Conservation (phyloP, 2,797 vertebrate genomes). For the Zonotrichia albicollis region DNA sequence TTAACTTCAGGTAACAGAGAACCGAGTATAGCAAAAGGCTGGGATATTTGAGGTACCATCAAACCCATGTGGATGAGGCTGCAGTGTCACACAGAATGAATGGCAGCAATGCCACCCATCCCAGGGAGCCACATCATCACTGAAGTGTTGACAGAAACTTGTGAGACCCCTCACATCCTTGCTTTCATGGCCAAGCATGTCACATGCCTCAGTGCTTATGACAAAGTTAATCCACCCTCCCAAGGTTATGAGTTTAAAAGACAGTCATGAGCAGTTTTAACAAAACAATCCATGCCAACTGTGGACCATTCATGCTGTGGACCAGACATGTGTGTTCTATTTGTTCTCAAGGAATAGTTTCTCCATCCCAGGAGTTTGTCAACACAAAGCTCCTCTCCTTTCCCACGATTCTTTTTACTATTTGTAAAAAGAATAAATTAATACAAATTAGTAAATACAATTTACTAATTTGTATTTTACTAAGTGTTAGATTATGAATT, state of each 20-base stretch:
- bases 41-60: background rate
- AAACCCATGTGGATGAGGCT: accelerated
- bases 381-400: background rate
- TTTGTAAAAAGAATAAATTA: too few species aligned
- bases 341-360: background rate
- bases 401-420: background rate
- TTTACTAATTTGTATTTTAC: background rate
- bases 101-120: accelerated
- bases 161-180: background rate
- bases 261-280: background rate
- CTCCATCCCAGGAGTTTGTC: background rate
- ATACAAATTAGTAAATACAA: too few species aligned
- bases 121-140: background rate
- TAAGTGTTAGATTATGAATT: background rate
- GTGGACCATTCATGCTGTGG: background rate
- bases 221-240: background rate
- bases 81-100: background rate
- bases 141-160: background rate
- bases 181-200: background rate
- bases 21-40: accelerated
- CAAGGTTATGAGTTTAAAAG: background rate
- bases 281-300: background rate
- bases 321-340: background rate
- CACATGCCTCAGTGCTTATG: background rate
- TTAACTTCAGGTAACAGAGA: background rate